A percentile compares a stretch with the other conserved stretches of the same genome.
Evolutionary conservation across 2,888 invertebrate genomes (phyloP).

Genomic region (Drosophila kokeensis): DNA sequence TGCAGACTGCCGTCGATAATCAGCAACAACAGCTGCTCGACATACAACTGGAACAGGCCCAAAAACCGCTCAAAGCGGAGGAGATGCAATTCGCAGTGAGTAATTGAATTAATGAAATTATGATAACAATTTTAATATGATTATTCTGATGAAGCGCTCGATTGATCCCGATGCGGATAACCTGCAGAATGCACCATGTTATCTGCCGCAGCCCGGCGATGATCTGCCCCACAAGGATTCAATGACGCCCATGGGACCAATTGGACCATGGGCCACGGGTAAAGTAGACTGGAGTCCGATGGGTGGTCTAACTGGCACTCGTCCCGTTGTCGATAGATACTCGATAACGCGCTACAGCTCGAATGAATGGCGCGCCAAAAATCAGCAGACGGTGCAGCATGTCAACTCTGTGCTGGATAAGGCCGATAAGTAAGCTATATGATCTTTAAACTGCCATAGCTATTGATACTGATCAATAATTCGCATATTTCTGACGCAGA

Average conservation of each 20-base stretch:
- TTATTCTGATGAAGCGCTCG: constrained; percentile 34
- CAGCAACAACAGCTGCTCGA: constrained; percentile 65
- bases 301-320: constrained; percentile 89
- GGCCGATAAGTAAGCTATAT: constrained; percentile 85
- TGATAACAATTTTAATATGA: not conserved
- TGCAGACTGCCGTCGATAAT: constrained; percentile 56
- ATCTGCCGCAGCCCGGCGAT: constrained; percentile 87
- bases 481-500: constrained; percentile 62
- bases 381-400: constrained; percentile 86
- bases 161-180: constrained; percentile 77
- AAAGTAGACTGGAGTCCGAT: constrained; percentile 91
- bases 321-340: constrained; percentile 91
- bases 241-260: constrained; percentile 86
- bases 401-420: constrained; percentile 85
- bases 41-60: constrained; percentile 53
- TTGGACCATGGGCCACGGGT: constrained; percentile 90
- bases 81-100: constrained; percentile 68
- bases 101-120: not conserved
- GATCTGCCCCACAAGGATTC: constrained; percentile 83
- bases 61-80: constrained; percentile 40
- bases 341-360: constrained; percentile 90
- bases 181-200: constrained; percentile 85
- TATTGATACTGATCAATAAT: not conserved
- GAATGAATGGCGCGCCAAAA: constrained; percentile 90
- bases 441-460: not conserved